Conservation (phyloP, 2,113 vertebrate species). For the Tragelaphus scriptus region DNA sequence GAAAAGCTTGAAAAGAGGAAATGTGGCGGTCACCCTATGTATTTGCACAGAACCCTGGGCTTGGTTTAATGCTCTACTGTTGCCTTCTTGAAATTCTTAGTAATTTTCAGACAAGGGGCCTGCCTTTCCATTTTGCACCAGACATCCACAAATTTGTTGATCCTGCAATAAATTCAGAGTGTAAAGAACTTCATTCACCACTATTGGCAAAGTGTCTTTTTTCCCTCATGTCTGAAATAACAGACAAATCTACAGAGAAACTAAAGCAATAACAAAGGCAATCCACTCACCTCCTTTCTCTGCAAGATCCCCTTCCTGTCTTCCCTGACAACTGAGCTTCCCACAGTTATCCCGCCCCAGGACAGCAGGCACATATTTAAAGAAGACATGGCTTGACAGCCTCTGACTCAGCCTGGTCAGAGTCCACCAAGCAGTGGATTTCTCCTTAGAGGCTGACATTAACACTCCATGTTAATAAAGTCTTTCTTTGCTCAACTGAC, state of each 20-base stretch:
- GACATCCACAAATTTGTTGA: neutral
- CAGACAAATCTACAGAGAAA: neutral
- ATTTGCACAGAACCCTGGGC: neutral
- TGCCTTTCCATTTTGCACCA: neutral
- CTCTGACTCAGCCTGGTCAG: neutral
- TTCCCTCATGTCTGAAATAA: neutral
- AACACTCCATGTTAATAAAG: neutral
- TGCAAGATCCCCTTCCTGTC: neutral
- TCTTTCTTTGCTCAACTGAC: neutral
- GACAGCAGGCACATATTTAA: neutral
- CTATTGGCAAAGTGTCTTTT: neutral
- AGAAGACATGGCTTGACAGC: neutral
- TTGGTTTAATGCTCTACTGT: neutral
- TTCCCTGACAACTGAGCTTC: neutral
- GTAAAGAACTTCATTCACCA: neutral
- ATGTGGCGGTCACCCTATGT: neutral
- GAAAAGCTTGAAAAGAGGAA: neutral
- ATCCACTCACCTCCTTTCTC: neutral
- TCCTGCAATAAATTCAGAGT: neutral
- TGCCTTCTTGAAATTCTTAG: neutral
- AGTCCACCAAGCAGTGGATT: neutral
- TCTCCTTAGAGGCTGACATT: neutral
- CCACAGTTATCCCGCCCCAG: neutral
- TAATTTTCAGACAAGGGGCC: neutral
- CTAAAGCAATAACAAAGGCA: neutral